phyloP scores from a whole-genome alignment of 2,797 vertebrate genomes.

The Propithecus perrieri region DNA sequence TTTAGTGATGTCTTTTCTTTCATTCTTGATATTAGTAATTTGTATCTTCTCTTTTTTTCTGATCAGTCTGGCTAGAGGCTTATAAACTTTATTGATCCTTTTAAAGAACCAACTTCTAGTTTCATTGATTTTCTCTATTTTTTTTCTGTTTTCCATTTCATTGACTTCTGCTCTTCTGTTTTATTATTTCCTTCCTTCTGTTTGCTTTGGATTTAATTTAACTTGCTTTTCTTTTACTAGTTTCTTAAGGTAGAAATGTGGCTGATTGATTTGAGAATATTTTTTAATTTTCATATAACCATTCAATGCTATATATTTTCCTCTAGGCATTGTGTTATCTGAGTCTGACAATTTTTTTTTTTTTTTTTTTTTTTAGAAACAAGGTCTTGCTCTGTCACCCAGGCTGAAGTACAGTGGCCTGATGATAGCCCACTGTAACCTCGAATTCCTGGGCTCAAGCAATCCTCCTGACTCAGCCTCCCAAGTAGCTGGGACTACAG shows the following conservation, averaged over 20 bases:
- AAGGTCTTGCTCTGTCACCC: not conserved
- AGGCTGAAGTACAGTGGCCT: not conserved
- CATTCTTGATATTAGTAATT: not conserved
- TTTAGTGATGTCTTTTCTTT: constrained; percentile 35
- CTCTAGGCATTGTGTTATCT: not conserved
- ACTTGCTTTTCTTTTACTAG: constrained; percentile 14
- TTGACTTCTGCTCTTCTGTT: not conserved
- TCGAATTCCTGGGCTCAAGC: not conserved
- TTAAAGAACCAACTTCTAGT: not conserved
- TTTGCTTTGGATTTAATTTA: constrained; percentile 50
- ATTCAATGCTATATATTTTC: constrained; percentile 15
- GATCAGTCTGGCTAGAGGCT: not conserved
- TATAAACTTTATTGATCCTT: constrained; percentile 46
- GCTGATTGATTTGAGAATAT: not conserved
- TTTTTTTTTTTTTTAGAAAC: not conserved
- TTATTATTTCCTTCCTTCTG: not conserved
- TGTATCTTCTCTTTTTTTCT: not conserved
- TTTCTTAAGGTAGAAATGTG: constrained; percentile 7
- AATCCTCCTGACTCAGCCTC: not conserved
- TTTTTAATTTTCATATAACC: not conserved
- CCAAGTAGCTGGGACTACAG: not conserved
- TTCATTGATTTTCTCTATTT: not conserved
- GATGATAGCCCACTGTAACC: not conserved
- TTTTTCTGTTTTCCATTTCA: constrained; percentile 33
- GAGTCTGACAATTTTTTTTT: not conserved